Evolutionary conservation across 2,797 vertebrate genomes (phyloP).

Genomic region (Rhinichthys osculus): DNA sequence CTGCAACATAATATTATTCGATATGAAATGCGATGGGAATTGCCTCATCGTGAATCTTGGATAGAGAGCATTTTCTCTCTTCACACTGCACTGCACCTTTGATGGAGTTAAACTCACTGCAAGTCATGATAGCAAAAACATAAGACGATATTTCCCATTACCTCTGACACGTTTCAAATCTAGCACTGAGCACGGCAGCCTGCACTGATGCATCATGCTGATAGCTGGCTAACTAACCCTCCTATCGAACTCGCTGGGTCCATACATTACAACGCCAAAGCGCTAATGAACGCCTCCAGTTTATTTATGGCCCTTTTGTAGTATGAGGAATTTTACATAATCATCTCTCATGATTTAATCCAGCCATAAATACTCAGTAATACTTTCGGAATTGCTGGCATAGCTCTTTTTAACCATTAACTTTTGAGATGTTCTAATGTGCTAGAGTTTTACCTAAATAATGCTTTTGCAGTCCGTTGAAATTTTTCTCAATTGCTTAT

Average conservation of each 20-base stretch:
- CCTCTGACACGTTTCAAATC: conserved; percentile 68
- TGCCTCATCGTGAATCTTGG: conserved; percentile 42
- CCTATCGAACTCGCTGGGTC: conserved; percentile 69
- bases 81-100: conserved; percentile 54
- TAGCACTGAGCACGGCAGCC: conserved; percentile 64
- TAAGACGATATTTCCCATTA: conserved; percentile 67
- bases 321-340: conserved; percentile 76
- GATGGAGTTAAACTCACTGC: conserved; percentile 56
- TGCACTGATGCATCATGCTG: conserved; percentile 69
- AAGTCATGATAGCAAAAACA: conserved; percentile 66
- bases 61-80: conserved; percentile 41
- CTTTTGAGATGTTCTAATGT: conserved; percentile 9
- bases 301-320: conserved; percentile 79
- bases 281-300: conserved; percentile 76
- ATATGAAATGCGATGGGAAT: conserved; percentile 49
- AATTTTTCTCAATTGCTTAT: conserved; percentile 5
- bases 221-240: conserved; percentile 71
- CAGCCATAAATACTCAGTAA: conserved; percentile 67
- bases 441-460: conserved; percentile 4
- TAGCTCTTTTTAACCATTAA: conserved; percentile 37
- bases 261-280: conserved; percentile 75
- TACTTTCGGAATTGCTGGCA: conserved; percentile 46
- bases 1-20: conserved; percentile 50
- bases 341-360: conserved; percentile 74
- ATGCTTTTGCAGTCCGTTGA: neutral